phyloP scores from a whole-genome alignment of 2,797 vertebrate genomes.

The Urosaurus nigricauda region DNA sequence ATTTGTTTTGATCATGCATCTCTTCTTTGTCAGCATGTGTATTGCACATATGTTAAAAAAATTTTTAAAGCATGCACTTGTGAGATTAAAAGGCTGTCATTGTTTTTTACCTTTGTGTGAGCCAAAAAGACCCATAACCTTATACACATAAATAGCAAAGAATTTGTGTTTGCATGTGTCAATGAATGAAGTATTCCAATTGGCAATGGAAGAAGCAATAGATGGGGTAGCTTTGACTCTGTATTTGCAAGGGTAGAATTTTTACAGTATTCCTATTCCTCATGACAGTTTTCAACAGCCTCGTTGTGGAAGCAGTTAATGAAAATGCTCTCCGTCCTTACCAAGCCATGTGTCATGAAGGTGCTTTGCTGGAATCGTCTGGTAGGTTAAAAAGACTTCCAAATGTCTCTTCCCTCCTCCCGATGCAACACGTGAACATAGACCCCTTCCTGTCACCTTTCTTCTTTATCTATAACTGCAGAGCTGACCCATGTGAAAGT shows the following conservation, averaged over 20 bases:
- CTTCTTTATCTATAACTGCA: slow-evolving; percentile 63
- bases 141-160: not conserved
- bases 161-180: not conserved
- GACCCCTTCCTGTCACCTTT: slow-evolving; percentile 42
- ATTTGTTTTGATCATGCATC: not conserved
- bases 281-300: not conserved
- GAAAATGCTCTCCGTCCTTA: slow-evolving; percentile 11
- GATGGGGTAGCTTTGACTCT: not conserved
- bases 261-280: not conserved
- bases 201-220: no score
- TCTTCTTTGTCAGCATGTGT: not conserved
- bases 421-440: not conserved
- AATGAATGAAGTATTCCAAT: not conserved
- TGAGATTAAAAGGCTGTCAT: not conserved
- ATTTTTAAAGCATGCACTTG: not conserved
- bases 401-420: slow-evolving; percentile 42
- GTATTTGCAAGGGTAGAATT: not conserved
- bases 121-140: not conserved
- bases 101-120: not conserved
- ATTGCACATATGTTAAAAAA: not conserved
- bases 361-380: slow-evolving; percentile 38
- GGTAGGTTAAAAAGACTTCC: slow-evolving; percentile 47
- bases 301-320: slow-evolving; percentile 27
- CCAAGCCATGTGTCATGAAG: slow-evolving; percentile 20
- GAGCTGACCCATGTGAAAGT: slow-evolving; percentile 56